These are phyloP conservation scores for Lycophotia porphyrea DNA, from an alignment of 2,888 invertebrate genomes.

Conservation along the genomic window DNA sequence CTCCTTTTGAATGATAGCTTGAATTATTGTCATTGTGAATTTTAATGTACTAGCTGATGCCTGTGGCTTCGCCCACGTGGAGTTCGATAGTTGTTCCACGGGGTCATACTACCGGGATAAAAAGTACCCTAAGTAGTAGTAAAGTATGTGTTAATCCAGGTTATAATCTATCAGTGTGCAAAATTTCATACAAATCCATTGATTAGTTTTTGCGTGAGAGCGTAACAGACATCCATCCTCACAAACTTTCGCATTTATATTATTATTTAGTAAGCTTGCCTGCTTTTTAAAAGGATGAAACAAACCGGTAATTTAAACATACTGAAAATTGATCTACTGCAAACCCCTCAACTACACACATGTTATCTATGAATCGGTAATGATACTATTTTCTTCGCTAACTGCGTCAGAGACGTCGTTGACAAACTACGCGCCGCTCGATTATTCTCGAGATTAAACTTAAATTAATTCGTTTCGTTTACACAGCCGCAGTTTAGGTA, in stretches of 20 bases:
- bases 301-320: not conserved
- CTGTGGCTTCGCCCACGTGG: too few relatives aligned
- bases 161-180: too few relatives aligned
- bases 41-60: too few relatives aligned
- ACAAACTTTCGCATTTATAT: too few relatives aligned
- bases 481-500: conserved; percentile 53
- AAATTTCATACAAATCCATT: too few relatives aligned
- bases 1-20: not conserved
- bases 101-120: too few relatives aligned
- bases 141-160: too few relatives aligned
- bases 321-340: conserved; percentile 32
- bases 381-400: conserved; percentile 69
- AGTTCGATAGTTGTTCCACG: too few relatives aligned
- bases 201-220: too few relatives aligned
- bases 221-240: too few relatives aligned
- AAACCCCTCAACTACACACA: conserved; percentile 9
- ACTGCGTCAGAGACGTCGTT: conserved; percentile 57
- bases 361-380: conserved; percentile 69
- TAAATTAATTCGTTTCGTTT: conserved; percentile 63
- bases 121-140: too few relatives aligned
- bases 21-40: not conserved
- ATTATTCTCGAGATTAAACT: conserved; percentile 61
- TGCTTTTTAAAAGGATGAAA: not conserved
- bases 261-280: too few relatives aligned
- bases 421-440: conserved; percentile 70